Percentiles rank a stretch among this genome's conserved stretches.
These are phyloP conservation scores for Atta texana DNA, from an alignment of 1,140 invertebrate species.

Conservation along the genomic window DNA sequence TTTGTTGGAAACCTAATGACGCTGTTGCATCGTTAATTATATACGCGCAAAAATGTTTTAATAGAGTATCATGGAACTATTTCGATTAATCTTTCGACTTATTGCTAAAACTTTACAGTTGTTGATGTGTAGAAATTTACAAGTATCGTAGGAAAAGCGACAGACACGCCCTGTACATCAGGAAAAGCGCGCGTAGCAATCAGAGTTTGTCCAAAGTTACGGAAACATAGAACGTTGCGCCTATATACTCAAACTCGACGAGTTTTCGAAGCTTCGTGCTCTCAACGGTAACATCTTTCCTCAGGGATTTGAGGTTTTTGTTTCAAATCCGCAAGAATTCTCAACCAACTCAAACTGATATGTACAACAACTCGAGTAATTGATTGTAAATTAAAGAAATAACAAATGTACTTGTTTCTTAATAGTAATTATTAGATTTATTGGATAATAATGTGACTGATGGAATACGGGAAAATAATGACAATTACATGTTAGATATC, in stretches of 20 bases:
- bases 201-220: conserved; percentile 72
- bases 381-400: background rate
- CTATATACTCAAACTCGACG: conserved; percentile 55
- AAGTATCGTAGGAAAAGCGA: conserved; percentile 37
- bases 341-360: background rate
- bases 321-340: conserved; percentile 40
- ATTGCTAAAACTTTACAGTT: conserved; percentile 8
- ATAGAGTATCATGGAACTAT: background rate
- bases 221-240: conserved; percentile 28
- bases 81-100: conserved; percentile 42
- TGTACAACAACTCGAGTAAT: background rate
- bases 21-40: background rate
- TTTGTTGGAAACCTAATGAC: conserved; percentile 21
- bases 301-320: conserved; percentile 37
- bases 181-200: conserved; percentile 64
- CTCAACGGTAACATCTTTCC: background rate
- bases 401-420: background rate
- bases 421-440: background rate
- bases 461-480: no score
- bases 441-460: no score
- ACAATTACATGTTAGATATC: no score
- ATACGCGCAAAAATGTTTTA: background rate
- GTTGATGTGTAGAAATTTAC: conserved; percentile 19
- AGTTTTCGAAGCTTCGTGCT: conserved; percentile 40
- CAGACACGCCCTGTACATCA: background rate